A percentile compares a stretch with the other conserved stretches of the same genome.
phyloP scores from a whole-genome alignment of 2,113 vertebrate genomes.

The Panthera tigris region DNA sequence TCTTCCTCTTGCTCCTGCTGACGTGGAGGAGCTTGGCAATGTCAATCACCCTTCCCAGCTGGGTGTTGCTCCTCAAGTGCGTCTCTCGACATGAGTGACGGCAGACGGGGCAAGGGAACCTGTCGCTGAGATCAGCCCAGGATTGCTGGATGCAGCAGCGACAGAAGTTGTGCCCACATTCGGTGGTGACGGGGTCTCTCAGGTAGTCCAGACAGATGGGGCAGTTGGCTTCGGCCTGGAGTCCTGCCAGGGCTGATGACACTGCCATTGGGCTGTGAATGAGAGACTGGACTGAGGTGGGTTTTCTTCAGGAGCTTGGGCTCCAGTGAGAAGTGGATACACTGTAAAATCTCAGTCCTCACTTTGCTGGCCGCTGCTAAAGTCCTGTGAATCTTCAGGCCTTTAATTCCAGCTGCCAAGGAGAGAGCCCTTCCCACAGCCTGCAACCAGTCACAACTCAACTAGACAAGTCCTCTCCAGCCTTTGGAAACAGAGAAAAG shows the following conservation, averaged over 20 bases:
- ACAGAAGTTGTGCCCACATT: constrained; percentile 62
- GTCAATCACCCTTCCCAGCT: neutral
- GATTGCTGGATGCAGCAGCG: neutral
- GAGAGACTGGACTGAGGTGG: neutral
- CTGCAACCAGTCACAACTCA: neutral
- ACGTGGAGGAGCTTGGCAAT: neutral
- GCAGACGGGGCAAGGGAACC: neutral
- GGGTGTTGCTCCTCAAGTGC: neutral
- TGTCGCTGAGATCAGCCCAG: neutral
- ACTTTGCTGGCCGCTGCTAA: neutral
- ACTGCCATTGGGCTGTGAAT: constrained; percentile 33
- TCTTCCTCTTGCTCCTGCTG: neutral
- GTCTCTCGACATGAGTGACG: neutral
- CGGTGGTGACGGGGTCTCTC: neutral
- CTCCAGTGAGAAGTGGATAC: neutral
- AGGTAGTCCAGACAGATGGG: constrained; percentile 22
- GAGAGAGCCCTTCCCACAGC: no score
- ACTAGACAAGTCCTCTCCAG: neutral
- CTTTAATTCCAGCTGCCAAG: neutral
- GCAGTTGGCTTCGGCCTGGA: constrained; percentile 29
- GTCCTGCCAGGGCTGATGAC: neutral
- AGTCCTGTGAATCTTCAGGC: neutral
- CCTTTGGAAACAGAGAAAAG: neutral
- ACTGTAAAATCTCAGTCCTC: neutral
- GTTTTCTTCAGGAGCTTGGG: neutral